Evolutionary conservation across 37 sponge, comb jelly and placozoan genomes (phyloP).

Genomic region (Bolinopsis microptera): DNA sequence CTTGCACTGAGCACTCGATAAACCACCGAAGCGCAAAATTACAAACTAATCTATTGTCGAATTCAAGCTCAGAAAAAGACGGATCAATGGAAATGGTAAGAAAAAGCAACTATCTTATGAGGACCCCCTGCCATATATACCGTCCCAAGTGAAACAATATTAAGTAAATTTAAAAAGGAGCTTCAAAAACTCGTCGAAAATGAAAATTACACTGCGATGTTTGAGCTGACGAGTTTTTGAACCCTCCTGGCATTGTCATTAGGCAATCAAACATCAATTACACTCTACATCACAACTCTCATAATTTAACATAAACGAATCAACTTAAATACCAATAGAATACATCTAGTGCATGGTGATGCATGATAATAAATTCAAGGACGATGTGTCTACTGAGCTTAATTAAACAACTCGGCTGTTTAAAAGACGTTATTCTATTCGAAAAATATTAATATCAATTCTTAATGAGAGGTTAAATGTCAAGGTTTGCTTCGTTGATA

Average conservation of each 20-base stretch:
- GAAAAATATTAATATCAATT: neutral
- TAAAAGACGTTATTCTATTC: neutral
- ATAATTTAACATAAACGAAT: slow-evolving; percentile 63
- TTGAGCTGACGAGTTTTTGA: neutral
- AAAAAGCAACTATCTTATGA: slow-evolving; percentile 16
- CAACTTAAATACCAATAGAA: slow-evolving; percentile 42
- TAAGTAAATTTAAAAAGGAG: slow-evolving; percentile 45
- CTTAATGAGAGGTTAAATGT: neutral
- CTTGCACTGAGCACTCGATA: neutral
- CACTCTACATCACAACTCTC: slow-evolving; percentile 58
- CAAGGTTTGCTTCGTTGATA: neutral
- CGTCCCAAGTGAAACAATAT: neutral
- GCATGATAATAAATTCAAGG: neutral
- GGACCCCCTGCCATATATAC: slow-evolving; percentile 36
- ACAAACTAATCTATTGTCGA: neutral
- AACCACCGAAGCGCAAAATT: neutral
- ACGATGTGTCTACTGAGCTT: neutral
- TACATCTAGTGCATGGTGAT: neutral
- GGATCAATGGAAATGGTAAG: neutral
- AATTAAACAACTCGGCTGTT: neutral
- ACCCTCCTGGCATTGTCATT: slow-evolving; percentile 1
- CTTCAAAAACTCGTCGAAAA: slow-evolving; percentile 18
- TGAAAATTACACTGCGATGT: neutral
- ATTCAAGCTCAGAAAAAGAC: neutral
- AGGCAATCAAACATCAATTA: slow-evolving; percentile 65